Conservation (phyloP, 2,888 invertebrate genomes). For the Hirtodrosophila confusa region DNA sequence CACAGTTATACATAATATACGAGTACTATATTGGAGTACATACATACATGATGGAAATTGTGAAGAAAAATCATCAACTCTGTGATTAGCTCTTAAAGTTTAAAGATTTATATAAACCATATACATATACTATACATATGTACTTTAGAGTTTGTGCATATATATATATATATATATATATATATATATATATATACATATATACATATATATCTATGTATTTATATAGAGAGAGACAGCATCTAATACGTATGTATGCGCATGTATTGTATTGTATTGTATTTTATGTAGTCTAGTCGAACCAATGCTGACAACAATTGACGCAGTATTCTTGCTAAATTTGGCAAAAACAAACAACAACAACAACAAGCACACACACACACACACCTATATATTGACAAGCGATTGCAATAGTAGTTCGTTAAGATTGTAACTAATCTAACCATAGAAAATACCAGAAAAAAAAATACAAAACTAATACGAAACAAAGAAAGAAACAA, state of each 20-base stretch:
- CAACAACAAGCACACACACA: constrained; percentile 24
- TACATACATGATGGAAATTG: constrained; percentile 68
- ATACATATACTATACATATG: constrained; percentile 15
- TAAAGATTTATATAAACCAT: constrained; percentile 25
- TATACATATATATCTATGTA: constrained; percentile 8
- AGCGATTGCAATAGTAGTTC: constrained; percentile 65
- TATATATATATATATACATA: not conserved
- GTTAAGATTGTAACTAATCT: constrained; percentile 51
- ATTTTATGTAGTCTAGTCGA: constrained; percentile 56
- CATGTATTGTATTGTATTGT: constrained; percentile 43
- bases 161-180: constrained; percentile 9
- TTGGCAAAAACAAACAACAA: not conserved
- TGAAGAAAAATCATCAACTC: constrained; percentile 80
- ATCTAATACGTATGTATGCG: constrained; percentile 29
- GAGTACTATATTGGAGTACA: constrained; percentile 38
- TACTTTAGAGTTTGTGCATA: constrained; percentile 16
- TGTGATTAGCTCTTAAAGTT: constrained; percentile 81
- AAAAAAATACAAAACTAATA: constrained; percentile 4
- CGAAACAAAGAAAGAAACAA: constrained; percentile 6
- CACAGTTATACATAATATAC: constrained; percentile 28
- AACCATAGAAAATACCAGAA: constrained; percentile 13
- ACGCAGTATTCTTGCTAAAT: constrained; percentile 37
- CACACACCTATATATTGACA: constrained; percentile 44
- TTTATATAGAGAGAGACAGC: constrained; percentile 11
- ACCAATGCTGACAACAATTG: constrained; percentile 21